Evolutionary conservation across 2,888 invertebrate genomes (phyloP).

Genomic region (Pachycephus smyrnensis): DNA sequence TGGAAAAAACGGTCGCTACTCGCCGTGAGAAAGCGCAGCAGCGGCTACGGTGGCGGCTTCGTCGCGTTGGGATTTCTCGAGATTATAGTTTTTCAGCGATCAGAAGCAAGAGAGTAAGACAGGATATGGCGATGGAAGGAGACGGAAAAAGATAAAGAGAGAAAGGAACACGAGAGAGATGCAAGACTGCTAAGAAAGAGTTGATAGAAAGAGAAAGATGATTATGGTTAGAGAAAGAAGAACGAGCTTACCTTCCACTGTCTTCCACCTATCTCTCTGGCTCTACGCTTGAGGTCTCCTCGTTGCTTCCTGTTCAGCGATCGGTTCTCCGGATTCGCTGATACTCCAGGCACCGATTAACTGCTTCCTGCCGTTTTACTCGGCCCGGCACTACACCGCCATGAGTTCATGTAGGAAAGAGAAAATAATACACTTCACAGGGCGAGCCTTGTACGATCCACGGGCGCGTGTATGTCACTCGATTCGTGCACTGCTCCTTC

Average conservation of each 20-base stretch:
- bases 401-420: conserved; percentile 40
- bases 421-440: conserved; percentile 21
- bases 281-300: neutral
- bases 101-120: conserved; percentile 14
- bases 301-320: conserved; percentile 2
- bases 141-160: conserved; percentile 11
- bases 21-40: neutral
- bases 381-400: conserved; percentile 42
- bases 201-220: neutral
- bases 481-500: neutral
- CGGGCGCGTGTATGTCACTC: conserved; percentile 7
- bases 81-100: neutral
- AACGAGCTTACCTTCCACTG: neutral
- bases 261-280: neutral
- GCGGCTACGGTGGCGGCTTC: neutral
- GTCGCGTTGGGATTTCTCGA: neutral
- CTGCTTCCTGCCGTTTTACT: conserved; percentile 39
- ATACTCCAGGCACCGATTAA: conserved; percentile 41
- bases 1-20: neutral
- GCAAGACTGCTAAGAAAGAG: neutral
- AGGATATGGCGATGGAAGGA: conserved; percentile 10
- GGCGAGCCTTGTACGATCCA: conserved; percentile 8
- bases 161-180: neutral
- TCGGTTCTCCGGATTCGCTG: conserved; percentile 13
- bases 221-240: neutral